phyloP scores from a whole-genome alignment of 1,140 invertebrate genomes.

The Acromyrmex heyeri region DNA sequence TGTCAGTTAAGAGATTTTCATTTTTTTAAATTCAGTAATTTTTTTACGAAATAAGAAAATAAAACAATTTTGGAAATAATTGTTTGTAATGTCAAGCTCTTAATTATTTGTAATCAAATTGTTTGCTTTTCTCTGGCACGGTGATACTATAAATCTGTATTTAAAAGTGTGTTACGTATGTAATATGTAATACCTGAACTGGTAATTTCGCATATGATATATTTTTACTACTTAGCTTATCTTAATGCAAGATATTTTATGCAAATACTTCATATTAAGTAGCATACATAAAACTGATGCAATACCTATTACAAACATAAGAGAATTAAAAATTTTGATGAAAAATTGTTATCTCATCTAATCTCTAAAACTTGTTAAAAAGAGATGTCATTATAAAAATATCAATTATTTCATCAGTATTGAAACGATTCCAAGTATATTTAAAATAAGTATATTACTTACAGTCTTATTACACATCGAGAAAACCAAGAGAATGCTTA shows the following conservation, averaged over 20 bases:
- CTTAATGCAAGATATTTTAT: slow-evolving; percentile 39
- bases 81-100: slow-evolving; percentile 35
- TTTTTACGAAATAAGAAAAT: slow-evolving; percentile 6
- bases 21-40: neutral
- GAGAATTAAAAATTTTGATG: slow-evolving; percentile 26
- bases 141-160: slow-evolving; percentile 13
- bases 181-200: slow-evolving; percentile 37
- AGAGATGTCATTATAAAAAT: slow-evolving; percentile 56
- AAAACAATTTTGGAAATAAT: neutral
- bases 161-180: slow-evolving; percentile 4
- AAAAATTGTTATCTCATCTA: slow-evolving; percentile 32
- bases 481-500: slow-evolving; percentile 73
- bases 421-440: slow-evolving; percentile 52
- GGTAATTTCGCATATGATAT: slow-evolving; percentile 17
- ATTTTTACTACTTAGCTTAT: neutral
- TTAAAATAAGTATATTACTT: slow-evolving; percentile 69
- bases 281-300: slow-evolving; percentile 56
- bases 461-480: slow-evolving; percentile 72
- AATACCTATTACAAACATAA: slow-evolving; percentile 39
- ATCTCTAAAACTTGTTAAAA: slow-evolving; percentile 15
- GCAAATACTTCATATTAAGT: slow-evolving; percentile 38
- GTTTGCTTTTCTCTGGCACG: slow-evolving; percentile 22
- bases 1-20: slow-evolving; percentile 48
- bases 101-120: slow-evolving; percentile 32
- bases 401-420: slow-evolving; percentile 40